A percentile compares a stretch with the other conserved stretches of the same genome.
These are phyloP conservation scores for Cettia cetti DNA, from an alignment of 2,113 vertebrate genomes.

Conservation along the genomic window DNA sequence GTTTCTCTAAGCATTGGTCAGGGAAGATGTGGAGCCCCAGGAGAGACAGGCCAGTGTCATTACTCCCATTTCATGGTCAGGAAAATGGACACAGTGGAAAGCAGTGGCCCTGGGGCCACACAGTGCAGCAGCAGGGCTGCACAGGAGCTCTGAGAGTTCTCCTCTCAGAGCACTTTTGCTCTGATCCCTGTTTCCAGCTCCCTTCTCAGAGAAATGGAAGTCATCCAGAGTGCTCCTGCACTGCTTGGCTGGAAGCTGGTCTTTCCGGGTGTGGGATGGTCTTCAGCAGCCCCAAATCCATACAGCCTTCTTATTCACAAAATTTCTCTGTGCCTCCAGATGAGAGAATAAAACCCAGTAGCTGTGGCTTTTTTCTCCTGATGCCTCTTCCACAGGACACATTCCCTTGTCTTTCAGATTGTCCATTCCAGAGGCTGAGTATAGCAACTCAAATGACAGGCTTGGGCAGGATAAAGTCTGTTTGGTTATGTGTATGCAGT, in stretches of 20 bases:
- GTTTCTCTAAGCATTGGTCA: neutral
- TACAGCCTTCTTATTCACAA: neutral
- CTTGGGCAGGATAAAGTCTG: neutral
- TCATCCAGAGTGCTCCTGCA: neutral
- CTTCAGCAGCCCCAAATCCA: neutral
- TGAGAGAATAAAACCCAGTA: neutral
- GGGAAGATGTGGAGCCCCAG: neutral
- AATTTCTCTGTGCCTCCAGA: neutral
- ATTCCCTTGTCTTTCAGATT: neutral
- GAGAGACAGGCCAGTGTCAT: neutral
- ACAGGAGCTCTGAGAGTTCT: neutral
- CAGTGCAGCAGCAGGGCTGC: neutral
- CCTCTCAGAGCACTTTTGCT: neutral
- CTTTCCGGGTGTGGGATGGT: neutral
- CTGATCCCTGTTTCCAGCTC: neutral
- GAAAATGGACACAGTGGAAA: neutral
- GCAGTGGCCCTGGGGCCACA: neutral
- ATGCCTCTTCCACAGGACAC: neutral
- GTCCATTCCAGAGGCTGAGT: neutral
- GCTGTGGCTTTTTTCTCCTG: neutral
- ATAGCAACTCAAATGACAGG: neutral
- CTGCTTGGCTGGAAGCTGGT: neutral
- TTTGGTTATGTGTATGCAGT: neutral
- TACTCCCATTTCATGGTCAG: neutral
- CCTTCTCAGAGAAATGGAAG: neutral